These are phyloP conservation scores for Ceratosolen solmsi DNA, from an alignment of 1,140 invertebrate genomes.

Conservation along the genomic window DNA sequence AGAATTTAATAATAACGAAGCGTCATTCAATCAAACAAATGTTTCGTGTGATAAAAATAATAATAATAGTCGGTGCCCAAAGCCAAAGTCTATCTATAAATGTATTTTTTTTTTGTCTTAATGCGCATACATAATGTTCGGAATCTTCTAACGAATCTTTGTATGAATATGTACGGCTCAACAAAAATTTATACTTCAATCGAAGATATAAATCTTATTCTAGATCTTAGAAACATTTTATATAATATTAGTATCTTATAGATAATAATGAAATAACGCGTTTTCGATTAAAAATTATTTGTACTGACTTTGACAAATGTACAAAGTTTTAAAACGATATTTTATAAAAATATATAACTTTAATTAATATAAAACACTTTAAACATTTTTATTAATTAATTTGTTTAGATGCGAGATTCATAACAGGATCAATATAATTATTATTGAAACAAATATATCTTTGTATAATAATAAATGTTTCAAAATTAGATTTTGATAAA, in stretches of 20 bases:
- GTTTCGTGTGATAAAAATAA: background rate
- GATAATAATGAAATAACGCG: slow-evolving; percentile 29
- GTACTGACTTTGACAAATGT: slow-evolving; percentile 15
- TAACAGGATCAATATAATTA: slow-evolving; percentile 16
- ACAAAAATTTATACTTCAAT: slow-evolving; percentile 48
- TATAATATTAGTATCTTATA: background rate
- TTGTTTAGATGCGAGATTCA: slow-evolving; percentile 18
- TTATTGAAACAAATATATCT: slow-evolving; percentile 18
- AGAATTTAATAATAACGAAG: background rate
- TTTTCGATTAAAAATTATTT: slow-evolving; percentile 24
- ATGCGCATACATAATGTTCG: background rate
- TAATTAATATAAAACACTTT: slow-evolving; percentile 32
- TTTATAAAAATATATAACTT: slow-evolving; percentile 50
- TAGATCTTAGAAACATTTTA: slow-evolving; percentile 12
- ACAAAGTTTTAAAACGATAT: slow-evolving; percentile 33
- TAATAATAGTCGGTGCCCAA: slow-evolving; percentile 27
- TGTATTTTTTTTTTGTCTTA: background rate
- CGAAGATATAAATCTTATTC: background rate
- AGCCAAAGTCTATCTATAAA: slow-evolving; percentile 7
- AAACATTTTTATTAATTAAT: slow-evolving; percentile 23
- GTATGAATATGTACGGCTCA: slow-evolving; percentile 30
- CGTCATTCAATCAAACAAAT: background rate
- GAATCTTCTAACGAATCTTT: slow-evolving; percentile 25
- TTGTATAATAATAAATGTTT: slow-evolving; percentile 13
- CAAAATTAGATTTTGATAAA: slow-evolving; percentile 28